Conservation (phyloP, 2,113 vertebrate genomes). For the Casuarius casuarius region DNA sequence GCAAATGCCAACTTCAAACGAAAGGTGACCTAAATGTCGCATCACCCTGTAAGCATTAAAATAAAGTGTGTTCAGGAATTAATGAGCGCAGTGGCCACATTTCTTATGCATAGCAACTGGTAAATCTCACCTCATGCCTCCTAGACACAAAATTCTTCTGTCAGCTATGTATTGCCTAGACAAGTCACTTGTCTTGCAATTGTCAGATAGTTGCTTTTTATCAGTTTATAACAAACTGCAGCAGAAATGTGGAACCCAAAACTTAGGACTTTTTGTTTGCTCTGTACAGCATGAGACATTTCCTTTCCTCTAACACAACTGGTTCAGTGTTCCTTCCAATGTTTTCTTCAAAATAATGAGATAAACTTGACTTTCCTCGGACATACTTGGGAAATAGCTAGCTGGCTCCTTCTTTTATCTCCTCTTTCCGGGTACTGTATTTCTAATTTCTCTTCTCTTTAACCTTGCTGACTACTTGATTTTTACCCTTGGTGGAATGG, state of each 20-base stretch:
- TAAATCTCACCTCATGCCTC: not conserved
- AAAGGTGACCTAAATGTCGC: slow-evolving; percentile 72
- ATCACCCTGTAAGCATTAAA: slow-evolving; percentile 57
- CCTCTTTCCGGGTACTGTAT: not conserved
- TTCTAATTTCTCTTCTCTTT: not conserved
- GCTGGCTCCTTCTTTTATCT: not conserved
- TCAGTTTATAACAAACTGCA: slow-evolving; percentile 3
- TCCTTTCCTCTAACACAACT: not conserved
- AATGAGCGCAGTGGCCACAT: slow-evolving; percentile 50
- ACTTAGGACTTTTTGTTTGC: not conserved
- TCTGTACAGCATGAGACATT: not conserved
- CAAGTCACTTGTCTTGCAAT: not conserved
- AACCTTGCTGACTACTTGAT: not conserved
- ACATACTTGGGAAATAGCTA: not conserved
- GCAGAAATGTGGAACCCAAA: not conserved
- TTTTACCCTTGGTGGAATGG: not conserved
- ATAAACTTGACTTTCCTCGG: not conserved
- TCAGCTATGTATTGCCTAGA: not conserved
- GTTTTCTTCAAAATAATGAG: not conserved
- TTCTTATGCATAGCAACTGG: not conserved
- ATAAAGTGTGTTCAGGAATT: slow-evolving; percentile 65
- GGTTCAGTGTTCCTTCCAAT: not conserved
- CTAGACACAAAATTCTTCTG: not conserved
- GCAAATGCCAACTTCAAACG: slow-evolving; percentile 70
- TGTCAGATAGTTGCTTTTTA: not conserved